Evolutionary conservation across 2,113 vertebrate genomes (phyloP), one percentile per base, ranked within the genome.

Genomic region (Calyptomena viridis): DNA sequence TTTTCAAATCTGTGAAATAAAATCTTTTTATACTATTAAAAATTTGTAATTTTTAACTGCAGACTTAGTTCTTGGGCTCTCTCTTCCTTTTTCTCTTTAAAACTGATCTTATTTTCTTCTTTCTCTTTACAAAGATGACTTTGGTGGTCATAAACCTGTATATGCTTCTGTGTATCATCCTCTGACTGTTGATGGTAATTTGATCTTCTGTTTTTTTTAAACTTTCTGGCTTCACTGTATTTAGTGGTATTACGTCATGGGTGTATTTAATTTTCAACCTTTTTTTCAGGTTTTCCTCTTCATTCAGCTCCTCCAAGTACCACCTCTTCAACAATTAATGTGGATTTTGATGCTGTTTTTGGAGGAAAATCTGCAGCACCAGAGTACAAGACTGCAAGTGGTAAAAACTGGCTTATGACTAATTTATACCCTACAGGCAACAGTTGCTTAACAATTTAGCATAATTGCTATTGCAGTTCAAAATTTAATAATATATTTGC

Each of bases 271-370:
- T 74, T 40, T 5, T 59, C 12, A 21, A 55, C 56, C 35, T 77
- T 16, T 71, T 76, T 77, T 84, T 50, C 62, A 98, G 97, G 96
- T 79, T 97, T 97, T 85, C 94, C 97, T 89, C 95, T 97, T 96
- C 98, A 98, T 94, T 97, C 98, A 82, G 97, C 96, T 89, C 97
- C 97, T 94, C 97, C 98, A n/a, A 95, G 93, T 80, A 91, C 96
- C 74, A 92, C 95, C 59, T 87, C 97, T 78, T 58, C 98, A 28
- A 63, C 98, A 96, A 98, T 99, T 98, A 98, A 98, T 53, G 98
- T 99, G 98, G 99, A 99, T 97, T 99, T 99, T 56, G 99, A 99
- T 96, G 99, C 99, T 39, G 98, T 99, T 89, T 99, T 99, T 96
- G 99, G 99, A 96, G 98, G 96, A 97, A 99, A 98, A 85, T 92